A percentile compares a stretch with the other conserved stretches of the same genome.
phyloP scores from a whole-genome alignment of 2,888 invertebrate species.

The Petrolisthes manimaculis region DNA sequence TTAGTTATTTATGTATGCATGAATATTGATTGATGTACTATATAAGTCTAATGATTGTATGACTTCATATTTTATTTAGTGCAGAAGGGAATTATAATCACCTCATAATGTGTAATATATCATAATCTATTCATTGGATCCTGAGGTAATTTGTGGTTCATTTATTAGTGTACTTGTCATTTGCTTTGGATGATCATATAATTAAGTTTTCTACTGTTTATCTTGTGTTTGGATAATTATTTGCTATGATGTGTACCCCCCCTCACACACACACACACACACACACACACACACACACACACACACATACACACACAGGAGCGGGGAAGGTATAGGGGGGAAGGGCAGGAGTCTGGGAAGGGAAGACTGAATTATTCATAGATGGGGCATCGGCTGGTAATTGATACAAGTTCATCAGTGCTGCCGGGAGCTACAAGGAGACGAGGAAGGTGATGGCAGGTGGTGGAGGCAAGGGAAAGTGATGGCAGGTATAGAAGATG shows the following conservation, averaged over 20 bases:
- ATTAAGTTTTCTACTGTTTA: background rate
- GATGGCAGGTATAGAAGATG: background rate
- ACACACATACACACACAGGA: background rate
- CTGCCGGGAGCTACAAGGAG: background rate
- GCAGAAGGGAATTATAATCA: no score
- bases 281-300: conserved; percentile 13
- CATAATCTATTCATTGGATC: no score
- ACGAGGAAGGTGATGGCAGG: background rate
- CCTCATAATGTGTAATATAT: no score
- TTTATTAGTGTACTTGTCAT: no score
- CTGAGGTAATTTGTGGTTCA: no score
- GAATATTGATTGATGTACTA: no score
- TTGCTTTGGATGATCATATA: no score
- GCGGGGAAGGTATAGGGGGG: background rate
- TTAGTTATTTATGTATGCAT: no score
- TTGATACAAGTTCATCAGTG: conserved; percentile 51
- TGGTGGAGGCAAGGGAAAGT: background rate
- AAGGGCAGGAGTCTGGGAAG: background rate
- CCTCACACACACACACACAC: background rate
- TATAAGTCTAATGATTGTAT: no score
- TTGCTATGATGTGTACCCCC: background rate
- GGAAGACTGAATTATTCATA: conserved; percentile 42
- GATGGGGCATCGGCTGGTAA: conserved; percentile 42
- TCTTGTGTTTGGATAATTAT: background rate
- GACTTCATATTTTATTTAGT: no score